A percentile compares a stretch with the other conserved stretches of the same genome.
Conservation (phyloP, 2,113 vertebrate genomes). For the Pelecanus crispus region DNA sequence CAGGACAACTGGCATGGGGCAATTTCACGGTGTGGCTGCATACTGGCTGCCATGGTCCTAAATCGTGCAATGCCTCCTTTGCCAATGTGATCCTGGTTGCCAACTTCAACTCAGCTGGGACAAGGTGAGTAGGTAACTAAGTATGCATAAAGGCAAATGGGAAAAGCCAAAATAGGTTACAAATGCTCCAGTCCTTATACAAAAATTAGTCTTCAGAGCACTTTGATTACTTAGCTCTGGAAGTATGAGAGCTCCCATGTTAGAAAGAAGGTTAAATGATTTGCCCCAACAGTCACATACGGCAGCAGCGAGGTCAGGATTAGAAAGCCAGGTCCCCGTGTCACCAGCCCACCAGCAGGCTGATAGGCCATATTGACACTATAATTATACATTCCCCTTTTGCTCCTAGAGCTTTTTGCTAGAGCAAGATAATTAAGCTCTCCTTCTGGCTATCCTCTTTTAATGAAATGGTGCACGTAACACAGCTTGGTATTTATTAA, state of each 20-base stretch:
- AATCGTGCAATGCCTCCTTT: neutral
- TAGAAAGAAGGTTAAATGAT: neutral
- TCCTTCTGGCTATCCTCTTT: neutral
- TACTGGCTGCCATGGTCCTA: neutral
- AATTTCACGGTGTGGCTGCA: neutral
- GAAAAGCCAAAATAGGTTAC: neutral
- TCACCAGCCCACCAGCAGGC: neutral
- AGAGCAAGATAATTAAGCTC: conserved; percentile 19
- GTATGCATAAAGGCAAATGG: neutral
- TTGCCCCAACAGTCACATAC: neutral
- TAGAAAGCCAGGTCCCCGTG: neutral
- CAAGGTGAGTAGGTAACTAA: neutral
- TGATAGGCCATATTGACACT: neutral
- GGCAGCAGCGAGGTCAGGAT: neutral
- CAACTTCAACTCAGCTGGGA: neutral
- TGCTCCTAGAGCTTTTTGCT: neutral
- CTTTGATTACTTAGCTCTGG: neutral
- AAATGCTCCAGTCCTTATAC: neutral
- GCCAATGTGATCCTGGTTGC: neutral
- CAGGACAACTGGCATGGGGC: neutral
- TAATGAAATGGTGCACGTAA: conserved; percentile 8
- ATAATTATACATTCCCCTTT: neutral
- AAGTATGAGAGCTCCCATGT: neutral
- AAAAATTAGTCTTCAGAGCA: neutral
- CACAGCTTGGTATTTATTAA: conserved; percentile 45